phyloP scores from a whole-genome alignment of 64 coral and sea anemone species.

The Dendronephthya gigantea region DNA sequence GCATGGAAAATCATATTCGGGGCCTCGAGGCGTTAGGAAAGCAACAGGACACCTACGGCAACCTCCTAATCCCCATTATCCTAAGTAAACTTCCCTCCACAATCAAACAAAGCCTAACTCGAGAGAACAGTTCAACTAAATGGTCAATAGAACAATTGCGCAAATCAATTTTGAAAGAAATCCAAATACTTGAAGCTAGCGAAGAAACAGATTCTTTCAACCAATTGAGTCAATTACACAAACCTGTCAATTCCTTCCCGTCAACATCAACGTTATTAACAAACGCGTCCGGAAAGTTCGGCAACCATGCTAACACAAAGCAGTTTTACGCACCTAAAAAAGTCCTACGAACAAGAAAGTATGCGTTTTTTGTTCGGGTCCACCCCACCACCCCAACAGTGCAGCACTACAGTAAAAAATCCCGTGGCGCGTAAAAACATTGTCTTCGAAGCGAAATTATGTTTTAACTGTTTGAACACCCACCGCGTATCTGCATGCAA shows the following conservation, averaged over 20 bases:
- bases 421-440: neutral
- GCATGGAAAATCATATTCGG: neutral
- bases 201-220: slow-evolving; percentile 26
- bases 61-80: too few relatives aligned
- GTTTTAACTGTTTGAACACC: slow-evolving; percentile 32
- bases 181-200: slow-evolving; percentile 14
- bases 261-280: neutral
- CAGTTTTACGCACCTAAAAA: neutral
- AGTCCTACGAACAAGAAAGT: too few relatives aligned
- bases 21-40: neutral
- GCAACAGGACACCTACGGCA: neutral
- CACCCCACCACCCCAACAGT: slow-evolving; percentile 8
- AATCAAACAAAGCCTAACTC: slow-evolving; percentile 22
- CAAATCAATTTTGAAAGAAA: slow-evolving; percentile 25
- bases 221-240: neutral
- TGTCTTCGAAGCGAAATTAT: neutral
- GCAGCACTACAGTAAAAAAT: slow-evolving; percentile 4
- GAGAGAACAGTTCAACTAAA: slow-evolving; percentile 10
- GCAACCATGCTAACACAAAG: neutral
- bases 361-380: slow-evolving; percentile 14
- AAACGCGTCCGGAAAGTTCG: neutral
- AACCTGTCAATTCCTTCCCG: slow-evolving; percentile 11
- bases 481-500: slow-evolving; percentile 34
- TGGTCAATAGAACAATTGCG: slow-evolving; percentile 19
- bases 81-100: neutral